Evolutionary conservation across 2,888 invertebrate species (phyloP).

Genomic region (Hydroisotoma schaefferi): DNA sequence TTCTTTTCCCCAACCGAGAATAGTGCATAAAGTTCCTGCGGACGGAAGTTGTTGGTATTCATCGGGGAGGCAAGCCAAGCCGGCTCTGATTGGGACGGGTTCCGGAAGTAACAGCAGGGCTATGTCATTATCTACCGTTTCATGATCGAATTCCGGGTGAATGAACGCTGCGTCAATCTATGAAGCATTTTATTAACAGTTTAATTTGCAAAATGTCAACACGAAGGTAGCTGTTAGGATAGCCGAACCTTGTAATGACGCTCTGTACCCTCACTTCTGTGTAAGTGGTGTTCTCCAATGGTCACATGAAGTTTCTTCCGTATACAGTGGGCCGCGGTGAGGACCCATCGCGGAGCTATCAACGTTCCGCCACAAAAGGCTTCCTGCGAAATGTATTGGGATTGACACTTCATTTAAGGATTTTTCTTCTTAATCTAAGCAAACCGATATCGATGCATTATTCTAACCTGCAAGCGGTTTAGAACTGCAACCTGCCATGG

Average conservation of each 20-base stretch:
- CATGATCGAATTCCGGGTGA: constrained; percentile 80
- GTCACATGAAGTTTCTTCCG: constrained; percentile 67
- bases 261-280: constrained; percentile 70
- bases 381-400: constrained; percentile 59
- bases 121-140: constrained; percentile 89
- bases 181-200: background rate
- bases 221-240: background rate
- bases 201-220: no score
- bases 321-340: constrained; percentile 78
- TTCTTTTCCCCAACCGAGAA: constrained; percentile 90
- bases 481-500: constrained; percentile 86
- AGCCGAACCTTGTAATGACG: constrained; percentile 63
- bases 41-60: constrained; percentile 64
- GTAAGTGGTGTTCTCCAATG: constrained; percentile 80
- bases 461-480: constrained; percentile 70
- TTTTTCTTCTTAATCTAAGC: background rate
- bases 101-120: constrained; percentile 70
- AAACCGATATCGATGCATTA: background rate
- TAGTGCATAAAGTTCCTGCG: constrained; percentile 67
- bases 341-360: constrained; percentile 74
- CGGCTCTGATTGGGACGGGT: constrained; percentile 53
- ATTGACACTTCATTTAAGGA: background rate
- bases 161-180: constrained; percentile 65
- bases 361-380: constrained; percentile 85
- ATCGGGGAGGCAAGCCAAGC: constrained; percentile 77